phyloP scores from a whole-genome alignment of 2,888 invertebrate genomes.

The Xylota sylvarum region DNA sequence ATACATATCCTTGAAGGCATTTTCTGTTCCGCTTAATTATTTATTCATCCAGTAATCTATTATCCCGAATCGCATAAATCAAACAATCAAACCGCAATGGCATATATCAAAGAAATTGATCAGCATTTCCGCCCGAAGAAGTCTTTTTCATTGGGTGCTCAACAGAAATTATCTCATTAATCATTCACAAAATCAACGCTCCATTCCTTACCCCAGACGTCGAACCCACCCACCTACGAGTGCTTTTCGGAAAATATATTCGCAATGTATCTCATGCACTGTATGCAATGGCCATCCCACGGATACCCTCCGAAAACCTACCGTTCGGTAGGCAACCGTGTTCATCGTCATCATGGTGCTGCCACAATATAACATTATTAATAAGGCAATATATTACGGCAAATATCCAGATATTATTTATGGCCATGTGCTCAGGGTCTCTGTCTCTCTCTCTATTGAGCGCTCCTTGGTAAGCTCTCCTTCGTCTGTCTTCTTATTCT shows the following conservation, averaged over 20 bases:
- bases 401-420: slow-evolving; percentile 67
- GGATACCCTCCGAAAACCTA: slow-evolving; percentile 20
- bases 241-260: background rate
- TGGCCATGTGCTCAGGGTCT: slow-evolving; percentile 49
- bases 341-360: slow-evolving; percentile 52
- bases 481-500: slow-evolving; percentile 44
- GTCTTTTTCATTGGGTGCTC: slow-evolving; percentile 20
- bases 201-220: background rate
- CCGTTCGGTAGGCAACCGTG: slow-evolving; percentile 50
- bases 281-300: background rate
- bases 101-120: slow-evolving; percentile 27
- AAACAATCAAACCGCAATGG: slow-evolving; percentile 27
- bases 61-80: slow-evolving; percentile 27
- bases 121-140: slow-evolving; percentile 41
- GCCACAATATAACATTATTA: slow-evolving; percentile 69
- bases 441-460: slow-evolving; percentile 12
- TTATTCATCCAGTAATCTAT: slow-evolving; percentile 21
- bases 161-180: slow-evolving; percentile 44
- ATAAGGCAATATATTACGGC: slow-evolving; percentile 70
- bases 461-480: slow-evolving; percentile 34
- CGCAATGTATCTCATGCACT: slow-evolving; percentile 5
- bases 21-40: slow-evolving; percentile 1
- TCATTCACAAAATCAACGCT: slow-evolving; percentile 34
- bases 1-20: background rate
- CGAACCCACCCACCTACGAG: slow-evolving; percentile 2